Evolutionary conservation across 2,888 invertebrate genomes (phyloP), one percentile per base, ranked within the genome.

Genomic region (Onthophagus sagittarius): DNA sequence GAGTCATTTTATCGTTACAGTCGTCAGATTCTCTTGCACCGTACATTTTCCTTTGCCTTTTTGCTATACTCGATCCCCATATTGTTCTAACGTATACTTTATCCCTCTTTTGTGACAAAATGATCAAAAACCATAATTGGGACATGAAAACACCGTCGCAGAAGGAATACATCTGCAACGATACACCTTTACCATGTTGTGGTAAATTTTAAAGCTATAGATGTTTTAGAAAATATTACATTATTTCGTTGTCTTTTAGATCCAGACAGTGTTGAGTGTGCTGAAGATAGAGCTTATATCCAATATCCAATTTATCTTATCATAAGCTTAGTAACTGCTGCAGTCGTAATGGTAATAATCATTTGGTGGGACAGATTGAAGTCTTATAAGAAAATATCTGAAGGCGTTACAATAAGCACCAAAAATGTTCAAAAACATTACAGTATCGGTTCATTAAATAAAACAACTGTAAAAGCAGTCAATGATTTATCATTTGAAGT

Each of bases 41-140:
- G 70, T 77, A 75, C 3, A 33, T 15, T 3, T 73, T 83, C 4
- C 79, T 80, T 72, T 71, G 75, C 14, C 9, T 82, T 0, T 79
- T 81, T 63, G 74, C 80, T 14, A 62, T 81, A 2, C 72, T 82
- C 0, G 78, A 78, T 72, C 85, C 85, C 3, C 85, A 84, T 73
- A 83, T 83, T 75, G 82, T 81, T 33, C 76, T 85, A 5, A 81
- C 82, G 11, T 81, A 82, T 75, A 77, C 76, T 2, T 77, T 81
- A 0, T 74, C 82, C 5, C 77, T 77, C 33, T 84, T 82, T 73
- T 77, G 81, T 2, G 74, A 77, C 23, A 81, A 83, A 74, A 81
- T 80, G 3, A 80, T 84, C 0, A 72, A 78, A 33, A 83, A 83
- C 71, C 81, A 83, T 75, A 84, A 85, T 70, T 82, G 84, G 82